Evolutionary conservation across 35 echinoderm and acorn worm species (phyloP).

Genomic region (Hemicentrotus pulcherrimus): DNA sequence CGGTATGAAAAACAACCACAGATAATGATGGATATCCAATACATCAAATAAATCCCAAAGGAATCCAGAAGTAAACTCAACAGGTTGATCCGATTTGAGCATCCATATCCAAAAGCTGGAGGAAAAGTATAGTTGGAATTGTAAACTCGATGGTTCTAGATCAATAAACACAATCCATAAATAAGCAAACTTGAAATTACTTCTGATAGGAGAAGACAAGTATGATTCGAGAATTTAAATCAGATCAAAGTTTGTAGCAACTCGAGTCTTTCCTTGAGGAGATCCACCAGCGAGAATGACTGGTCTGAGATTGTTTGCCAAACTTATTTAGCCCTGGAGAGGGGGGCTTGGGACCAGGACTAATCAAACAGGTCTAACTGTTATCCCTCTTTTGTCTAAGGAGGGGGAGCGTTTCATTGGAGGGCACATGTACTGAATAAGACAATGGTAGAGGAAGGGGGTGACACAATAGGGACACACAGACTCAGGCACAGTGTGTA

Average conservation of each 20-base stretch:
- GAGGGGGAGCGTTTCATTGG: neutral
- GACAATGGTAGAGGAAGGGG: constrained; percentile 19
- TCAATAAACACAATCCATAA: neutral
- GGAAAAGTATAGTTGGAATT: neutral
- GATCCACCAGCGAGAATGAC: neutral
- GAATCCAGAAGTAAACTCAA: neutral
- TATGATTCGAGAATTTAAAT: neutral
- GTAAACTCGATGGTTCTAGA: neutral
- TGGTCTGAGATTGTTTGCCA: constrained; percentile 13
- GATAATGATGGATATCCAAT: neutral
- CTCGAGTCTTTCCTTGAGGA: neutral
- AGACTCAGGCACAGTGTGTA: neutral
- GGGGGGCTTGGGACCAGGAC: neutral
- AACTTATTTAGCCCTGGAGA: neutral
- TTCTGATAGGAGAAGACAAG: neutral
- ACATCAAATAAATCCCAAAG: neutral
- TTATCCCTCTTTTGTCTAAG: constrained; percentile 24
- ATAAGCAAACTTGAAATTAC: neutral
- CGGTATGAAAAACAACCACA: neutral
- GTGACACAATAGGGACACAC: constrained; percentile 8
- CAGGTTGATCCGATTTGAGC: neutral
- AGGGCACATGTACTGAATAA: neutral
- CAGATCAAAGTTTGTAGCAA: neutral
- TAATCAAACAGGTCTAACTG: constrained; percentile 18
- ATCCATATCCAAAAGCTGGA: neutral